These are phyloP conservation scores for Phania funesta DNA, from an alignment of 2,888 invertebrate species.

Conservation along the genomic window DNA sequence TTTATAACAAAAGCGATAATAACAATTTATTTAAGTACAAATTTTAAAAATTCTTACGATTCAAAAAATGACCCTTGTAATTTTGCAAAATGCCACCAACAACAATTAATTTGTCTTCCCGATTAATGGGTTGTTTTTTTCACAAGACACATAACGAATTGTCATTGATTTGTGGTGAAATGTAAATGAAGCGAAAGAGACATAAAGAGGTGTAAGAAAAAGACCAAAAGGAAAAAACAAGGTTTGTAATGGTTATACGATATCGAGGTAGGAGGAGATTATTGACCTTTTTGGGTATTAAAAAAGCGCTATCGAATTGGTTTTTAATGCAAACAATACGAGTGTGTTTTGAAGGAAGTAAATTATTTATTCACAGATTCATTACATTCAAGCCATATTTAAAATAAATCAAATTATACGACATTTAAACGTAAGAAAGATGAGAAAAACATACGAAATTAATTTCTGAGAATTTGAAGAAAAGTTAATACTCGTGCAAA, in stretches of 20 bases:
- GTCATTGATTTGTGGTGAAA: constrained; percentile 60
- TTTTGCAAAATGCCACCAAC: constrained; percentile 35
- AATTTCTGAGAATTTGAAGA: too few species aligned
- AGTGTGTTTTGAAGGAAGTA: constrained; percentile 22
- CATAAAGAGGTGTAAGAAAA: background rate
- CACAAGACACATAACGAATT: constrained; percentile 23
- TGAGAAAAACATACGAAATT: too few species aligned
- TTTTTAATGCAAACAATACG: constrained; percentile 22
- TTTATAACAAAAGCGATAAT: background rate
- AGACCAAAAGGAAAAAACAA: background rate
- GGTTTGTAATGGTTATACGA: constrained; percentile 50
- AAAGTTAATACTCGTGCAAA: too few species aligned
- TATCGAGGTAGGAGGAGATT: constrained; percentile 53
- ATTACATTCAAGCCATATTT: constrained; percentile 49
- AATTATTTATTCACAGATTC: background rate
- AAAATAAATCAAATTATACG: constrained; percentile 19
- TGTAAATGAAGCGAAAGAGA: constrained; percentile 48
- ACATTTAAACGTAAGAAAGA: background rate
- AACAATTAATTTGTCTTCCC: constrained; percentile 37
- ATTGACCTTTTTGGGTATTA: constrained; percentile 34
- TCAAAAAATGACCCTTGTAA: constrained; percentile 8
- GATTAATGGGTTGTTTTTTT: constrained; percentile 6
- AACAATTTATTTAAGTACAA: too few species aligned
- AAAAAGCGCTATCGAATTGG: constrained; percentile 3
- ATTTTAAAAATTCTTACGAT: background rate